phyloP scores from a whole-genome alignment of 2,888 invertebrate genomes.

The Fabriciana adippe region DNA sequence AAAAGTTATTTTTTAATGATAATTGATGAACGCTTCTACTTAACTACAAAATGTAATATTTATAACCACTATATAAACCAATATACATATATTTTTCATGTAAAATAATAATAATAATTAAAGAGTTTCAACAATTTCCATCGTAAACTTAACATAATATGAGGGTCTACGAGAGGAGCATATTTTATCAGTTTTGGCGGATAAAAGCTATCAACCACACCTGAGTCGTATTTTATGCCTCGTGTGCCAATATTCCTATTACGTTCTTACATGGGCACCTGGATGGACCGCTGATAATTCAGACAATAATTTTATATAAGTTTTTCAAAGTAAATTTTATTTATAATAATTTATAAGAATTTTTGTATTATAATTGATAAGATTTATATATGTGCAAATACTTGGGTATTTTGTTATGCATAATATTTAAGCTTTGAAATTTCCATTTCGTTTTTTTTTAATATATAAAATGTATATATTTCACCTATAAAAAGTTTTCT shows the following conservation, averaged over 20 bases:
- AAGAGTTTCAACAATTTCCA: conserved; percentile 45
- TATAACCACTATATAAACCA: not conserved
- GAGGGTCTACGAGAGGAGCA: conserved; percentile 57
- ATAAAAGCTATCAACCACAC: conserved; percentile 77
- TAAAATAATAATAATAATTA: not conserved
- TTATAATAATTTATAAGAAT: too few relatives aligned
- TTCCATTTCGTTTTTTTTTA: too few relatives aligned
- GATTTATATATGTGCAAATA: too few relatives aligned
- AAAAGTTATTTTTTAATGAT: too few relatives aligned
- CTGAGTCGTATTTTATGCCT: conserved; percentile 79
- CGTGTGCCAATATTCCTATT: conserved; percentile 71
- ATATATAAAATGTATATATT: not conserved
- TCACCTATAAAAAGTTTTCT: conserved; percentile 15
- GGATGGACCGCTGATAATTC: conserved; percentile 47
- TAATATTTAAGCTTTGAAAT: too few relatives aligned
- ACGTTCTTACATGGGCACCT: conserved; percentile 48
- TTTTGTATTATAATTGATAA: too few relatives aligned
- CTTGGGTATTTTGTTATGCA: too few relatives aligned
- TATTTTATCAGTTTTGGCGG: conserved; percentile 78
- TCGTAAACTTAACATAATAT: conserved; percentile 58
- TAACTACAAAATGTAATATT: too few relatives aligned
- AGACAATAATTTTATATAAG: conserved; percentile 3
- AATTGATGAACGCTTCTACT: too few relatives aligned
- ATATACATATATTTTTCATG: not conserved
- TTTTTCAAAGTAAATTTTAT: not conserved